Percentiles rank a stretch among this genome's conserved stretches.
Evolutionary conservation across 1,140 invertebrate genomes (phyloP).

Genomic region (Planococcus citri): DNA sequence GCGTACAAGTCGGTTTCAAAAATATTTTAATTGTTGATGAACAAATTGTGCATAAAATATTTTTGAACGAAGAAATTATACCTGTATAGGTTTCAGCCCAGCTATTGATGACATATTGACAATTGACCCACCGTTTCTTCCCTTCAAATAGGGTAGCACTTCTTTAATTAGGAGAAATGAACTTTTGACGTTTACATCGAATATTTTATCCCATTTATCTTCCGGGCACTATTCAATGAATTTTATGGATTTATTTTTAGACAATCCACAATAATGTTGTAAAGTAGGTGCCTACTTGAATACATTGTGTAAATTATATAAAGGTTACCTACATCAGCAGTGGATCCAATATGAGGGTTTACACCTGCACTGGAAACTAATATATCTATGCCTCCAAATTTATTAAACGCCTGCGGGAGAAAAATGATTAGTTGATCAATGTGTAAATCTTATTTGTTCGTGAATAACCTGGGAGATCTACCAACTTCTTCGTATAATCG

Average conservation of each 20-base stretch:
- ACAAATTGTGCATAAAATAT: too few relatives aligned
- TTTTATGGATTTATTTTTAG: neutral
- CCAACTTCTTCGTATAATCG: constrained; percentile 57
- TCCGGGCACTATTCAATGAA: constrained; percentile 50
- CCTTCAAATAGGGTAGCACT: constrained; percentile 64
- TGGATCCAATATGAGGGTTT: constrained; percentile 67
- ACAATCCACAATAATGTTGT: too few relatives aligned
- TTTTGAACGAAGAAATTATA: constrained; percentile 34
- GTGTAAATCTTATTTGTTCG: constrained; percentile 12
- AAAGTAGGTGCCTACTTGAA: too few relatives aligned
- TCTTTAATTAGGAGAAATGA: constrained; percentile 80
- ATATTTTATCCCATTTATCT: constrained; percentile 85
- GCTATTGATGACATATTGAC: constrained; percentile 82
- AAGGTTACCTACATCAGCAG: constrained; percentile 61
- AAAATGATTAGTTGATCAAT: too few relatives aligned
- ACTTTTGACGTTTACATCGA: constrained; percentile 88
- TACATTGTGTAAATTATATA: too few relatives aligned
- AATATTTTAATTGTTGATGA: too few relatives aligned
- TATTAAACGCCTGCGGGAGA: constrained; percentile 49
- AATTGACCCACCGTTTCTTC: constrained; percentile 65
- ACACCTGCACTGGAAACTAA: constrained; percentile 88
- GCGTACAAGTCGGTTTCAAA: too few relatives aligned
- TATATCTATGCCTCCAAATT: constrained; percentile 84
- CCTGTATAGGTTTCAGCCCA: constrained; percentile 68
- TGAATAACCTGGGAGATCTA: constrained; percentile 9